These are phyloP conservation scores for Notolepis coatsorum DNA, from an alignment of 2,797 vertebrate genomes.

Conservation along the genomic window DNA sequence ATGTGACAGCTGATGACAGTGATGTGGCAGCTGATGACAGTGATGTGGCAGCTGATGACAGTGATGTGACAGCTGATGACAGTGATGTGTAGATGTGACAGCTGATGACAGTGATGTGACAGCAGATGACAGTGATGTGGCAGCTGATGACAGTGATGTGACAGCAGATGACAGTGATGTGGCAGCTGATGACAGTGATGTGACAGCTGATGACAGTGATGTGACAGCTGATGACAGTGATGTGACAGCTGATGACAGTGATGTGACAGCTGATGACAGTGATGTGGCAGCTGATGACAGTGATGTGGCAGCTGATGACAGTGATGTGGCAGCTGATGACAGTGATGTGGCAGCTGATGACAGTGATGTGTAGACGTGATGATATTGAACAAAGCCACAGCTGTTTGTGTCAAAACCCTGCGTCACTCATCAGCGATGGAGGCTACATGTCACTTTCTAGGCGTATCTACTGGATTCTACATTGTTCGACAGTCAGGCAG, in stretches of 20 bases:
- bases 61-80: slow-evolving; percentile 24
- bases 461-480: slow-evolving; percentile 19
- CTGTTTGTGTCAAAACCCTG: slow-evolving; percentile 21
- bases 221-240: slow-evolving; percentile 23
- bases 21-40: slow-evolving; percentile 23
- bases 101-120: slow-evolving; percentile 15
- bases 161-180: no score
- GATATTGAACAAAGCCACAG: slow-evolving; percentile 30
- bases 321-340: slow-evolving; percentile 17
- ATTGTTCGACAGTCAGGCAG: slow-evolving; percentile 36
- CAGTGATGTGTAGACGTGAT: slow-evolving; percentile 16
- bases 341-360: slow-evolving; percentile 24
- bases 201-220: slow-evolving; percentile 18
- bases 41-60: slow-evolving; percentile 17
- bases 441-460: neutral
- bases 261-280: slow-evolving; percentile 26
- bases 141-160: slow-evolving; percentile 17
- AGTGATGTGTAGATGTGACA: slow-evolving; percentile 20
- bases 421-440: neutral
- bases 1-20: slow-evolving; percentile 16
- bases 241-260: slow-evolving; percentile 15
- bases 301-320: slow-evolving; percentile 24
- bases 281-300: slow-evolving; percentile 14
- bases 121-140: no score
- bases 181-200: slow-evolving; percentile 23